Evolutionary conservation across 2,797 vertebrate species (phyloP), one percentile per base, ranked within the genome.

Genomic region (Otus scops): DNA sequence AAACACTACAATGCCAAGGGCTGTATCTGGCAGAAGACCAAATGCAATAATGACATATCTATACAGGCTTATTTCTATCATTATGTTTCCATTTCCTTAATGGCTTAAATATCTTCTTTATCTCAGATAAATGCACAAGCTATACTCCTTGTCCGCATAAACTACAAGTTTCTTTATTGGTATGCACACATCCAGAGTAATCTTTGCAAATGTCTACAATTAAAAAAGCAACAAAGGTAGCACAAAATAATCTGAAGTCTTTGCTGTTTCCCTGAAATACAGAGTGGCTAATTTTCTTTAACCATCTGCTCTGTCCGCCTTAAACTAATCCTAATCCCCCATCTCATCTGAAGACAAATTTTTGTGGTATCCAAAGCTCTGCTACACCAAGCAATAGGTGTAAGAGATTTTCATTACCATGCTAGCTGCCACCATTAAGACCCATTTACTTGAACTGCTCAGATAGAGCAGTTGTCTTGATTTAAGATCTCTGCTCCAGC

Each of bases 61-160:
- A 23, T 61, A 75, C 24, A 27, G 54, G 30, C 7, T 91, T 83
- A 71, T 68, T 87, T 83, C 61, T 89, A 48, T 27, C 24, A n/a
- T 48, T 68, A 45, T 32, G 30, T 75, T 96, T 94, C 87, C 48
- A 82, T 79, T 88, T 91, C 68, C 69, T 80, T 93, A 85, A 83
- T 1, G 1, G 41, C 32, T 91, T 79, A 85, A 79, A 48, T 77
- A 67, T 74, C 59, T 85, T 79, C 45, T 67, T 51, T 65, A 59
- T 73, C 45, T 76, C 41, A 82, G 67, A 89, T 34, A 80, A 69
- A 92, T 13, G 30, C 61, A 28, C 60, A 89, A 70, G 13, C 63
- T 57, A 70, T 34, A 63, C 26, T 75, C 28, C 45, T 36, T 32
- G 36, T 85, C 48, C 89, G 64, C 50, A 85, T 77, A 89, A 95